Evolutionary conservation across 1,140 invertebrate species (phyloP), one percentile per base, ranked within the genome.

Genomic region (Brachionus rotundiformis): DNA sequence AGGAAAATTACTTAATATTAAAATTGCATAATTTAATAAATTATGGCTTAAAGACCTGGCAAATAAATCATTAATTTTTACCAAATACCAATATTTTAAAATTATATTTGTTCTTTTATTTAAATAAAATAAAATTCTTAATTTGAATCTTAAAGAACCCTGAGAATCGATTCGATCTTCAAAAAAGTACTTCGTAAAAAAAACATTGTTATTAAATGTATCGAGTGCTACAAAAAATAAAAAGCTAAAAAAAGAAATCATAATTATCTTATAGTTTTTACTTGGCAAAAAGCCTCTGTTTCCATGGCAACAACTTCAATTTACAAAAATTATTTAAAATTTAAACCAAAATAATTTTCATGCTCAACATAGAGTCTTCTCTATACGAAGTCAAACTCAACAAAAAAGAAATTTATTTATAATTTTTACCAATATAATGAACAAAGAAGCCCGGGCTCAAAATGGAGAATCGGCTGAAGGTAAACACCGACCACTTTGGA

Each of bases 381-480:
- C 47, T 54, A 54, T 19, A 54, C 47, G 47, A 54, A 54, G 23
- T 54, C n/a, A 54, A 54, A 25, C 19, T 6, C 47, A 54, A 54
- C n/a, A 54, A 19, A 54, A 54, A 54, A 54, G 13, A 54, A 25
- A 54, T 6, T 54, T 19, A 54, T 19, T 54, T 19, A 54, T 54
- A 10, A 41, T 54, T 54, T 23, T 25, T 1, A 4, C 19, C 23
- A 54, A 54, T 19, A 54, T 54, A 54, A 54, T 54, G 47, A 54
- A 54, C 47, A 54, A 54, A 54, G 47, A 54, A 54, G 47, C 47
- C 47, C 47, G 47, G 47, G 63, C 63, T 68, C 63, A 68, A 68
- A 68, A 68, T 68, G 63, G 63, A 68, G 63, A 68, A 36, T 68
- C 63, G 16, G 63, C 63, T 68, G 63, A 68, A 36, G 63, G 63